Evolutionary conservation across 2,888 invertebrate species (phyloP), one percentile per base, ranked within the genome.

Genomic region (Drosophila greeni): DNA sequence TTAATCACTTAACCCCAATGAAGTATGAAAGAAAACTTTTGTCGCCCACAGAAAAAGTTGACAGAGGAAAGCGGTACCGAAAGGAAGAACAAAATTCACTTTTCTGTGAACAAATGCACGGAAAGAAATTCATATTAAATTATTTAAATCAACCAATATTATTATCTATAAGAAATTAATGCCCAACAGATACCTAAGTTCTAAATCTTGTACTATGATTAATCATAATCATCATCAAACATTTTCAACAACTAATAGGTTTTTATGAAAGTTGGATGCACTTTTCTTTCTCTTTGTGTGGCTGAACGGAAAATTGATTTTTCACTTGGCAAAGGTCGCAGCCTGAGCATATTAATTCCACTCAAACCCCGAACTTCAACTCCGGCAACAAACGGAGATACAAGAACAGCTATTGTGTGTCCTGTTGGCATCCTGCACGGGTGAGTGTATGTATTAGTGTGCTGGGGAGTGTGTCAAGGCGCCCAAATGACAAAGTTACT

Each of bases 1-100:
- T 81, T 81, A 81, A 81, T 82, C 84, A 82, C 81, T 82, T 82
- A 82, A 82, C 81, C 84, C 79, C 82, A 79, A 82, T 81, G 76
- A 81, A 81, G 83, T 69, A 82, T 73, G 73, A 74, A 75, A 76
- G 74, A 23, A 62, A 70, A 65, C 55, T 70, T 70, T 70, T 65
- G 33, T 54, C 39, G 24, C 62, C 49, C 52, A 47, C 33, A 60
- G 29, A 48, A 66, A 70, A 70, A 70, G 47, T 70, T 70, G 49
- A 47, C 29, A 34, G 54, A 47, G 51, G 37, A 40, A 45, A 59
- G 48, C 43, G 36, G 34, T 42, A 62, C 33, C 16, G 16, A 45
- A 66, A 24, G 55, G 16, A 36, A 43, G 24, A 43, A 16, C 29
- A 26, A 45, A 42, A 59, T 29, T 57, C 58, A 36, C 34, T 33